Conservation (phyloP, 2,888 invertebrate species). For the Nephrotoma appendiculata region DNA sequence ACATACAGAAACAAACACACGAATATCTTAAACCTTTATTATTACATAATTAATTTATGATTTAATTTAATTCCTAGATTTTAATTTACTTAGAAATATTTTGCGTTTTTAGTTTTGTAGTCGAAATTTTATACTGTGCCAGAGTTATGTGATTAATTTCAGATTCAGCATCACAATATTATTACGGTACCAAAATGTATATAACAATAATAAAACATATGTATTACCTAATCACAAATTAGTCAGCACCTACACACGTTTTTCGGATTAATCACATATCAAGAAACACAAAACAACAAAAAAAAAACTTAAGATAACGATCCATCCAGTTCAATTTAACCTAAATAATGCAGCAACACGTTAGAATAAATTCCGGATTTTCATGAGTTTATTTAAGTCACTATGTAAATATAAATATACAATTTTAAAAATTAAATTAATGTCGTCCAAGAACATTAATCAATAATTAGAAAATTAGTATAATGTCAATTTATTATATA, state of each 20-base stretch:
- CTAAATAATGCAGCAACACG: neutral
- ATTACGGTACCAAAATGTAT: neutral
- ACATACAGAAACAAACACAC: neutral
- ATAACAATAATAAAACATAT: neutral
- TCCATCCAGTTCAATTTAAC: neutral
- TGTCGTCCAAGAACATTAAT: neutral
- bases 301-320: neutral
- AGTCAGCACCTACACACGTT: neutral
- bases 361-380: neutral
- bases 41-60: neutral
- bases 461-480: neutral
- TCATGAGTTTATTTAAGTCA: neutral
- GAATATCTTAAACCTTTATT: neutral
- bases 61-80: neutral
- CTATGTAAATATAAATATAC: neutral
- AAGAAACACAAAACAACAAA: neutral
- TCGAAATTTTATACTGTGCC: neutral
- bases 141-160: neutral
- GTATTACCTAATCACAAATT: neutral
- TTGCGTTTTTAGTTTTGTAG: neutral
- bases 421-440: neutral
- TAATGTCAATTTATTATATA: neutral
- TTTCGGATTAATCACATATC: neutral
- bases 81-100: neutral
- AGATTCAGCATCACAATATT: neutral